Evolutionary conservation across 30 jellyfish, hydroid and myxozoan genomes (phyloP), one percentile per base, ranked within the genome.

Genomic region (Aurelia aurita): DNA sequence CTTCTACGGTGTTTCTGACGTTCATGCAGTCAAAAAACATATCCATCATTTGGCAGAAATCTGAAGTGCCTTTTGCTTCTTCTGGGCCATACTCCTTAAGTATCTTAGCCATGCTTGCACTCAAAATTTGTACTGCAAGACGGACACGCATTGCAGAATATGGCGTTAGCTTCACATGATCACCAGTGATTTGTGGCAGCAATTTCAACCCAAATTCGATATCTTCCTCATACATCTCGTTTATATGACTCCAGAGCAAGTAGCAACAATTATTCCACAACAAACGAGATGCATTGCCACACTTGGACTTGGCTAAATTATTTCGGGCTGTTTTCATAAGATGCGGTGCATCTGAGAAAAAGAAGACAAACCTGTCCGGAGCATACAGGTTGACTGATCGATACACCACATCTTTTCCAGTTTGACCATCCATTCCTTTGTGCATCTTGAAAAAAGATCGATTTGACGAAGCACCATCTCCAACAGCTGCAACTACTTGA

Each of bases 401-500:
- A 55, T 87, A 87, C 18, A 69, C 69, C 23, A 87, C 88, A 11
- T 35, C 81, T 23, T 51, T 87, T 26, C 59, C 46, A 10, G 81
- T 28, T 19, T 77, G 58, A 78, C 44, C 64, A 55, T 51, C 92
- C 80, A 87, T 77, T n/a, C 73, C 72, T 19, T 25, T 15, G 65
- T 88, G 88, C 94, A 88, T 57, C 57, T 62, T 60, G 29, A 55
- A 51, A 34, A 78, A 69, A 25, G 59, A 31, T n/a, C 82, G 74
- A 65, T 75, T 75, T 21, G 87, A 46, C 5, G 89, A 78, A 16
- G 92, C 96, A 18, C 86, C 96, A 87, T 87, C 96, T 28, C 80
- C 77, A 69, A 81, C 63, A 19, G 69, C 32, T 39, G 84, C 96
- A 59, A 87, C 58, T 51, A 87, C 93, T n/a, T 75, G 35, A 27